Conservation (phyloP, 2,888 invertebrate genomes). For the Dinocampus coccinellae region DNA sequence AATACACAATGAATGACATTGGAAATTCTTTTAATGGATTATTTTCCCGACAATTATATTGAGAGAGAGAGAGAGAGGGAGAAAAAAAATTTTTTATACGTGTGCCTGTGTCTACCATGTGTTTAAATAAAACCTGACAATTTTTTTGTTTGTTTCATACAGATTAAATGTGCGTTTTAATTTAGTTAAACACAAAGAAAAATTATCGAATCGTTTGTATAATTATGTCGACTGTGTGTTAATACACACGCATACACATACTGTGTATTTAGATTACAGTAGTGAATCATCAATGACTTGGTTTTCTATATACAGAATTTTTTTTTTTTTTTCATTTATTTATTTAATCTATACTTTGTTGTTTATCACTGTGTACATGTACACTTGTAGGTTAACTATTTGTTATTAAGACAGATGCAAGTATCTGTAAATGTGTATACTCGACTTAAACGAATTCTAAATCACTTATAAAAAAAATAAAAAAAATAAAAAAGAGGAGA, state of each 20-base stretch:
- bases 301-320: neutral
- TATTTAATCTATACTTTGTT: neutral
- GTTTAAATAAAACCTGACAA: neutral
- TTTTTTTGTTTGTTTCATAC: neutral
- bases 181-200: neutral
- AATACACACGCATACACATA: neutral
- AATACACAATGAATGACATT: neutral
- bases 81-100: neutral
- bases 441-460: neutral
- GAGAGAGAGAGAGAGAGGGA: no score
- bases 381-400: neutral
- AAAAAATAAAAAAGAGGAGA: neutral
- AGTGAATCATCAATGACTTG: conserved; percentile 12
- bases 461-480: neutral
- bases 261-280: neutral
- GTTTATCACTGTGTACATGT: neutral
- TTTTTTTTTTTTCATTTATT: neutral
- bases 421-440: neutral
- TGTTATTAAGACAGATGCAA: neutral
- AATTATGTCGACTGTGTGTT: no score
- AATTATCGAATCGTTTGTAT: neutral
- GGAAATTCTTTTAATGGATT: neutral
- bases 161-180: neutral
- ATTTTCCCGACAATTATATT: neutral
- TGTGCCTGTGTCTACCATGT: neutral